These are phyloP conservation scores for Teleiodes luculella DNA, from an alignment of 2,888 invertebrate genomes.

Conservation along the genomic window DNA sequence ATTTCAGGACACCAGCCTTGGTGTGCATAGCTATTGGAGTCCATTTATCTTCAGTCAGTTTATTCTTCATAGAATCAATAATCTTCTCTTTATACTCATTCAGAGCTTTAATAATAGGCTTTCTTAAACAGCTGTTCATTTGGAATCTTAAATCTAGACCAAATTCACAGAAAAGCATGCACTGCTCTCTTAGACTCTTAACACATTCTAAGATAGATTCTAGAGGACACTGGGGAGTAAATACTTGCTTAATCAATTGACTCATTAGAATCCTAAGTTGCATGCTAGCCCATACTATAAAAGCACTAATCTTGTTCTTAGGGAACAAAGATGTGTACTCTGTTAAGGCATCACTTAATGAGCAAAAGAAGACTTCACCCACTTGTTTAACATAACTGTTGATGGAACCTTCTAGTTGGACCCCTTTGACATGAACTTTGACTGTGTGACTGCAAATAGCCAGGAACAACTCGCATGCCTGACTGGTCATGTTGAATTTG, in stretches of 20 bases:
- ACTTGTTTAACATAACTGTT: slow-evolving; percentile 88
- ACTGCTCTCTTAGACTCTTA: slow-evolving; percentile 86
- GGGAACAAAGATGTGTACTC: slow-evolving; percentile 86
- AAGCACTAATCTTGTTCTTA: slow-evolving; percentile 80
- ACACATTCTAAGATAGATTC: slow-evolving; percentile 92
- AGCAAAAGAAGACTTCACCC: slow-evolving; percentile 90
- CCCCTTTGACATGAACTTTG: slow-evolving; percentile 88
- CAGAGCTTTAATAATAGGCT: slow-evolving; percentile 86
- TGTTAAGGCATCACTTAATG: slow-evolving; percentile 84
- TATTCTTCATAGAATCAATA: slow-evolving; percentile 87
- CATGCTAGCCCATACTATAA: slow-evolving; percentile 94
- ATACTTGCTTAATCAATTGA: slow-evolving; percentile 91
- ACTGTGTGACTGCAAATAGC: slow-evolving; percentile 89
- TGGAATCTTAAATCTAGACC: slow-evolving; percentile 96
- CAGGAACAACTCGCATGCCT: slow-evolving; percentile 90
- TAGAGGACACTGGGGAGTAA: slow-evolving; percentile 92
- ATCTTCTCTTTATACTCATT: slow-evolving; percentile 89
- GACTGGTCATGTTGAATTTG: slow-evolving; percentile 81
- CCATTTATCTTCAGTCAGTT: slow-evolving; percentile 91
- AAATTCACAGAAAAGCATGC: slow-evolving; percentile 78
- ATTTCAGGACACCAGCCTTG: slow-evolving; percentile 83
- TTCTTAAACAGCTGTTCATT: slow-evolving; percentile 89
- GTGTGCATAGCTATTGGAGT: slow-evolving; percentile 88
- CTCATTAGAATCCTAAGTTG: slow-evolving; percentile 88
- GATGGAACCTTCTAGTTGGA: slow-evolving; percentile 89